Evolutionary conservation across 2,888 invertebrate species (phyloP).

Genomic region (Leptinotarsa juncta): DNA sequence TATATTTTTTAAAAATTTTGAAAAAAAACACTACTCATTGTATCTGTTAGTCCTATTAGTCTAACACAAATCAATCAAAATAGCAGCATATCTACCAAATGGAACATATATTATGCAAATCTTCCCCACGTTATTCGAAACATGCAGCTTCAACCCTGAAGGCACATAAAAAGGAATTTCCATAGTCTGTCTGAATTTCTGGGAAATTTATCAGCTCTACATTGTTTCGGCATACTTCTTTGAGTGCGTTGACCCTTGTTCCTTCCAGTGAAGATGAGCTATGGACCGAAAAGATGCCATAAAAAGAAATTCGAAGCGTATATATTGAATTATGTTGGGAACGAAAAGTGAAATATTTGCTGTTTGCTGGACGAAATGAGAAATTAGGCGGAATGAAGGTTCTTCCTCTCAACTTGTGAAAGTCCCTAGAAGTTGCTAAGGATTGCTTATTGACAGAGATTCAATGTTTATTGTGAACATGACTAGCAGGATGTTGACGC

Average conservation of each 20-base stretch:
- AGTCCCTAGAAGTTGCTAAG: no score
- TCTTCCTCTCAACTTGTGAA: no score
- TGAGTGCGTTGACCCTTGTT: not conserved
- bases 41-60: not conserved
- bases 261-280: constrained; percentile 3
- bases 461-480: no score
- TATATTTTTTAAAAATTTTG: not conserved
- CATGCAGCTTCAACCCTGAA: constrained; percentile 3
- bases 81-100: not conserved
- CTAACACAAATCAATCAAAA: not conserved
- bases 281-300: not conserved
- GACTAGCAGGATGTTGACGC: no score
- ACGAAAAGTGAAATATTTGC: not conserved
- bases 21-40: not conserved
- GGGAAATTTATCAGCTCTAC: not conserved
- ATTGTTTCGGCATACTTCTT: constrained; percentile 5
- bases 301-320: constrained; percentile 1
- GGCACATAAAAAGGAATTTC: constrained; percentile 9
- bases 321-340: not conserved
- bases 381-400: not conserved
- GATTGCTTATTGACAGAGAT: no score
- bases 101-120: constrained; percentile 1
- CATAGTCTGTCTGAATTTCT: not conserved
- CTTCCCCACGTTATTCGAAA: not conserved
- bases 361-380: not conserved